Percentiles rank a stretch among this genome's conserved stretches.
phyloP scores from a whole-genome alignment of 2,113 vertebrate genomes.

The Clarias batrachus region DNA sequence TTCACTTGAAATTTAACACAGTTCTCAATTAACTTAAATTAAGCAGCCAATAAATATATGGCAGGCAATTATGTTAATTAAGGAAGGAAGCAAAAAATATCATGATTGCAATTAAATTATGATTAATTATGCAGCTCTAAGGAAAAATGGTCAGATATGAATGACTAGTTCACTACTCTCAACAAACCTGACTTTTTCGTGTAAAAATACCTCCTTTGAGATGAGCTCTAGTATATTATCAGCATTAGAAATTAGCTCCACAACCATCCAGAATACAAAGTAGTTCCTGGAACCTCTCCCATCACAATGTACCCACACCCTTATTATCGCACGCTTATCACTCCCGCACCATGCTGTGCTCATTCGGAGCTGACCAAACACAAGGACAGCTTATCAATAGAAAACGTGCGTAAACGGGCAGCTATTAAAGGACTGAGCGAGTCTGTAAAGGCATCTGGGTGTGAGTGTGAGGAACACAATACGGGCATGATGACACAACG shows the following conservation, averaged over 20 bases:
- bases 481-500: not conserved
- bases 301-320: constrained; percentile 6
- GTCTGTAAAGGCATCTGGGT: constrained; percentile 12
- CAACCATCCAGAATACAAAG: constrained; percentile 9
- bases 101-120: not conserved
- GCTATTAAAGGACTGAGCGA: constrained; percentile 27
- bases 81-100: not conserved
- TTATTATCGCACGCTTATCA: constrained; percentile 40
- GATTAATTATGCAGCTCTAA: not conserved
- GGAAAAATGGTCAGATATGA: not conserved
- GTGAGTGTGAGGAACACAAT: constrained; percentile 14
- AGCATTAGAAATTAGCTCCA: constrained; percentile 16
- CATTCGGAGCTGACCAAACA: constrained; percentile 35
- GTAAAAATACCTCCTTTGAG: not conserved
- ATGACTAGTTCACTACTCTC: not conserved
- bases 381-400: constrained; percentile 32
- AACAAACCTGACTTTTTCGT: not conserved
- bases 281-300: constrained; percentile 3
- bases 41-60: not conserved
- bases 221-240: not conserved
- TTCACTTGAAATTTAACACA: not conserved
- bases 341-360: constrained; percentile 1
- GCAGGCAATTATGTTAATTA: not conserved
- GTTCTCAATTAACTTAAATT: not conserved
- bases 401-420: constrained; percentile 8